Percentiles rank a stretch among this genome's conserved stretches.
These are phyloP conservation scores for Meiosimyza decipiens DNA, from an alignment of 2,888 invertebrate species.

Conservation along the genomic window DNA sequence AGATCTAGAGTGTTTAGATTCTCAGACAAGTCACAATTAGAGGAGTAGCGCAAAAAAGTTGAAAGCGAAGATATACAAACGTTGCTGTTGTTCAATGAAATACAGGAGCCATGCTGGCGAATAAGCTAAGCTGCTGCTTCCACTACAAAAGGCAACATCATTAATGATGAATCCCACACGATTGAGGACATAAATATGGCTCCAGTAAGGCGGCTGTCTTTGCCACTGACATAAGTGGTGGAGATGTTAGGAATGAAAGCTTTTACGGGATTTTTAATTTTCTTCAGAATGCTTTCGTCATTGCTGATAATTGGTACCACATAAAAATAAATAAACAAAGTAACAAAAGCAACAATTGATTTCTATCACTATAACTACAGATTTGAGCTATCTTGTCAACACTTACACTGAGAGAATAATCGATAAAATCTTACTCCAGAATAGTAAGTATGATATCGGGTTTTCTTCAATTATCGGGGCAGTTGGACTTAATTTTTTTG, in stretches of 20 bases:
- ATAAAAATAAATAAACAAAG: slow-evolving; percentile 1
- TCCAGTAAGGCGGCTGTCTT: slow-evolving; percentile 5
- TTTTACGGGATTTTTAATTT: not conserved
- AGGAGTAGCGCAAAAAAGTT: too few species aligned
- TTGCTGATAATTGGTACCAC: slow-evolving; percentile 6
- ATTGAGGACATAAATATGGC: not conserved
- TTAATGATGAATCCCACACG: not conserved
- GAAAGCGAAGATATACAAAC: too few species aligned
- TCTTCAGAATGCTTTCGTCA: slow-evolving; percentile 4
- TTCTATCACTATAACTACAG: not conserved
- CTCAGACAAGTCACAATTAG: too few species aligned
- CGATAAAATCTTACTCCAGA: too few species aligned
- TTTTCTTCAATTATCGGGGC: too few species aligned
- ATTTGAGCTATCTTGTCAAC: too few species aligned
- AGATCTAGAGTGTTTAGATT: too few species aligned
- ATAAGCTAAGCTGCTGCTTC: not conserved
- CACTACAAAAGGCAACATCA: not conserved
- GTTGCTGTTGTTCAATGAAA: too few species aligned
- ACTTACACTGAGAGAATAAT: too few species aligned
- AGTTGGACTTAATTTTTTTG: too few species aligned
- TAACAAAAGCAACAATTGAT: slow-evolving; percentile 11
- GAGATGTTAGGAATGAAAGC: not conserved
- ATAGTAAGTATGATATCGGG: too few species aligned
- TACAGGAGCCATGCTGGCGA: too few species aligned
- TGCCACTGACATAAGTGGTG: not conserved